These are phyloP conservation scores for Philantomba maxwellii DNA, from an alignment of 2,113 vertebrate genomes.

Conservation along the genomic window DNA sequence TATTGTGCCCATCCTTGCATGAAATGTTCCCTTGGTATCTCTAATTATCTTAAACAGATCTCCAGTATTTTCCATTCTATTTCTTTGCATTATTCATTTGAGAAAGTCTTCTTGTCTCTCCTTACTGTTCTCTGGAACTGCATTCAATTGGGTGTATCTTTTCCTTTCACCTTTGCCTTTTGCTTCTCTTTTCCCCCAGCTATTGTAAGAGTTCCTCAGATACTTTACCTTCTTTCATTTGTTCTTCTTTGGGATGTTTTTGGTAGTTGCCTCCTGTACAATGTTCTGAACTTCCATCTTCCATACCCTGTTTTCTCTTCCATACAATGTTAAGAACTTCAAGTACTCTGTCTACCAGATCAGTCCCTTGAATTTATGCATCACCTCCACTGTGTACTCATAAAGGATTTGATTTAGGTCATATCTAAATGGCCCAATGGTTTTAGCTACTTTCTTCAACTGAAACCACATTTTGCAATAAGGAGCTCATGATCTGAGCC, in stretches of 20 bases:
- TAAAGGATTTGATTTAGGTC: neutral
- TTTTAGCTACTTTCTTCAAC: neutral
- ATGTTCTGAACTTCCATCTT: neutral
- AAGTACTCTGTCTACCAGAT: neutral
- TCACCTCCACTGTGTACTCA: neutral
- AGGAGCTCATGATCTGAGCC: neutral
- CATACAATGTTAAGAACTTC: neutral
- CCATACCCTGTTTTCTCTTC: neutral
- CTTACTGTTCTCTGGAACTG: neutral
- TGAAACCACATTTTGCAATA: neutral
- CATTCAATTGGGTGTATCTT: neutral
- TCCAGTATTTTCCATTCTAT: neutral
- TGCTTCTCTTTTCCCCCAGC: neutral
- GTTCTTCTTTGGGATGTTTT: neutral
- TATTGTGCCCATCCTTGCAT: neutral
- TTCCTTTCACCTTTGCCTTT: neutral
- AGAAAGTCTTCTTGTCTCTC: neutral
- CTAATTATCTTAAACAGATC: neutral
- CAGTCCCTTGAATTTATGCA: neutral
- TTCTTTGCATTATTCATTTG: neutral
- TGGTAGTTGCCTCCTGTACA: fast-evolving
- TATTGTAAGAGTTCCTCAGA: neutral
- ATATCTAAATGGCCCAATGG: neutral
- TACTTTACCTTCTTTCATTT: neutral
- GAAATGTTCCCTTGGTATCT: neutral